A percentile compares a stretch with the other conserved stretches of the same genome.
Conservation (phyloP, 2,888 invertebrate genomes). For the Dendrolimus pini region DNA sequence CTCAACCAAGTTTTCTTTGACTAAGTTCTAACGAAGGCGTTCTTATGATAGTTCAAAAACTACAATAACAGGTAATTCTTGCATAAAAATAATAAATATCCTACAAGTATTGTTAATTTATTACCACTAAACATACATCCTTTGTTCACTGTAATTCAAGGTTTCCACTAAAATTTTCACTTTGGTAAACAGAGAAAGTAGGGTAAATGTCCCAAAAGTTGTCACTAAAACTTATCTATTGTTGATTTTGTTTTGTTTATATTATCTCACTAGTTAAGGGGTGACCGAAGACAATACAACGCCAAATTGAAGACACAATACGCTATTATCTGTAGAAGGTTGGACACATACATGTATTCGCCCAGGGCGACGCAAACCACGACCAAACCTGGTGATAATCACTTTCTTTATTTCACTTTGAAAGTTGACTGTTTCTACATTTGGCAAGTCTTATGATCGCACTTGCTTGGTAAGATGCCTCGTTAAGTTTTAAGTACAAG, state of each 20-base stretch:
- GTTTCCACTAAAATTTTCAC: too few species aligned
- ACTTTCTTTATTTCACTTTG: conserved; percentile 16
- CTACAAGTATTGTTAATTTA: too few species aligned
- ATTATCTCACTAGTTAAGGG: neutral
- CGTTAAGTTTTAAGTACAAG: neutral
- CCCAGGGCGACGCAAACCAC: neutral
- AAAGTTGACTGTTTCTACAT: conserved; percentile 5
- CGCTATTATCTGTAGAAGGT: neutral
- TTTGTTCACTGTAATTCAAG: too few species aligned
- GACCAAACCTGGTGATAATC: conserved; percentile 12
- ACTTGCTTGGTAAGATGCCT: conserved; percentile 1
- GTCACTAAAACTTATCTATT: neutral
- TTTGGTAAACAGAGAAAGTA: neutral
- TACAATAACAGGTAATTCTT: too few species aligned
- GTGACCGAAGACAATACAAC: neutral
- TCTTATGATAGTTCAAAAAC: too few species aligned
- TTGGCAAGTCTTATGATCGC: neutral
- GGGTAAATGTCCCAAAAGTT: neutral
- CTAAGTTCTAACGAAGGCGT: too few species aligned
- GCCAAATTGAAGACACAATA: neutral
- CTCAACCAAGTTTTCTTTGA: too few species aligned
- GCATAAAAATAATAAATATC: too few species aligned
- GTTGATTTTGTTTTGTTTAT: neutral
- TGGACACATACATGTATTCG: neutral
- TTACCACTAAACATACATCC: too few species aligned